Percentiles rank a stretch among this genome's conserved stretches.
These are phyloP conservation scores for Lasioglossum lativentre DNA, from an alignment of 2,888 invertebrate species.

Conservation along the genomic window DNA sequence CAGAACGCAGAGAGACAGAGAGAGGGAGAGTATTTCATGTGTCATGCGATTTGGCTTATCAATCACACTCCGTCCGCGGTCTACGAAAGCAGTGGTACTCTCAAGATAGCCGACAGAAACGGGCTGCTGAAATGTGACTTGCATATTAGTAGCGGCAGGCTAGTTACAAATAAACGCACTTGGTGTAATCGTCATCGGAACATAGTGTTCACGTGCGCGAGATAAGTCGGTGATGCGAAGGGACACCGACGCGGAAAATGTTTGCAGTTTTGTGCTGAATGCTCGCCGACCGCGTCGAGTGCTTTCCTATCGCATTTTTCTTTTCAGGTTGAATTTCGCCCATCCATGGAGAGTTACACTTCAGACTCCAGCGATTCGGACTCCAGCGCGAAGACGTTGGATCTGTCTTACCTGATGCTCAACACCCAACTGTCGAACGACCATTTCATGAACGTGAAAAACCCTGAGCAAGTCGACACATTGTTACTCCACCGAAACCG, in stretches of 20 bases:
- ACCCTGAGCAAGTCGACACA: slow-evolving; percentile 89
- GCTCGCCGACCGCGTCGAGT: neutral
- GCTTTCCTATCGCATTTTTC: too few relatives aligned
- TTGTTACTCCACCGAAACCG: slow-evolving; percentile 95
- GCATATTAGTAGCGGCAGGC: neutral
- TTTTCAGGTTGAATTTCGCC: neutral
- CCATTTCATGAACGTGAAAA: slow-evolving; percentile 87
- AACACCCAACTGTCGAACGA: slow-evolving; percentile 87
- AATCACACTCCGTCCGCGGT: neutral
- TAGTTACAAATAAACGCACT: neutral
- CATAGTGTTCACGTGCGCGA: neutral
- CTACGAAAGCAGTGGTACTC: neutral
- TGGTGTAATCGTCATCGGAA: neutral
- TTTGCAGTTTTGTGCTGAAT: neutral
- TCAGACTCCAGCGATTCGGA: slow-evolving; percentile 94
- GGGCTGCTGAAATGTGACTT: neutral
- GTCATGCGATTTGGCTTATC: neutral
- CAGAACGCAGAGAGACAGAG: neutral
- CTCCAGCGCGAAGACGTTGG: slow-evolving; percentile 89
- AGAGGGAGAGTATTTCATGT: neutral
- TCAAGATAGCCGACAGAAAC: neutral
- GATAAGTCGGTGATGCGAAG: neutral
- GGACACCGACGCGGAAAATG: neutral
- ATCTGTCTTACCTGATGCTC: slow-evolving; percentile 88
- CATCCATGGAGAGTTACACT: slow-evolving; percentile 91